Evolutionary conservation across 2,888 invertebrate species (phyloP).

Genomic region (Clivina fossor): DNA sequence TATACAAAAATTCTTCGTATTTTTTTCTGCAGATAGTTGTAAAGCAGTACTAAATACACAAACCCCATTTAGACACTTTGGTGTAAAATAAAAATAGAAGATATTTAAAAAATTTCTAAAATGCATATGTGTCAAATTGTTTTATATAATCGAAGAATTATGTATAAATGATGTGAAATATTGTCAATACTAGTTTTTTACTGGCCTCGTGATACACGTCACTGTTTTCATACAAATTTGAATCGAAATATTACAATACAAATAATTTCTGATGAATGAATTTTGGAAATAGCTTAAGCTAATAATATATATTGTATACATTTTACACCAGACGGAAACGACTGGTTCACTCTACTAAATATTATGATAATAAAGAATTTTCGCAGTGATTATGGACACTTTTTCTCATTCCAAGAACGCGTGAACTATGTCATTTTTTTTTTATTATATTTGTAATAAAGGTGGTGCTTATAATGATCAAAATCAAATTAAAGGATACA

Average conservation of each 20-base stretch:
- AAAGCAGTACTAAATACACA: constrained; percentile 4
- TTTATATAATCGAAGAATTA: constrained; percentile 2
- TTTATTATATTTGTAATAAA: too few relatives aligned
- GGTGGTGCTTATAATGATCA: too few relatives aligned
- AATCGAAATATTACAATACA: neutral
- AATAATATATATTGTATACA: constrained; percentile 21
- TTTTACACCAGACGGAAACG: neutral
- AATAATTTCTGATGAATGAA: constrained; percentile 11
- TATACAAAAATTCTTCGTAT: too few relatives aligned
- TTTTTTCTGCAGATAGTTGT: too few relatives aligned
- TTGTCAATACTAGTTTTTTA: constrained; percentile 18
- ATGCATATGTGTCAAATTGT: neutral
- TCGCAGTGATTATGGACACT: constrained; percentile 8
- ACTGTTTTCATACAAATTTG: neutral
- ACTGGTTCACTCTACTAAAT: constrained; percentile 22
- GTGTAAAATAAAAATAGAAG: constrained; percentile 7
- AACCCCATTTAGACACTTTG: constrained; percentile 30
- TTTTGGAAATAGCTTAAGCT: constrained; percentile 23
- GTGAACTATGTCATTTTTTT: constrained; percentile 31
- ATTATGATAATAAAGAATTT: constrained; percentile 11
- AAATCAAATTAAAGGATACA: too few relatives aligned
- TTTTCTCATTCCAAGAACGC: constrained; percentile 26
- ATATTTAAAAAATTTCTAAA: neutral
- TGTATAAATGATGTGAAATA: constrained; percentile 14
- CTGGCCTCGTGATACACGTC: constrained; percentile 14